Percentiles rank a stretch among this genome's conserved stretches.
phyloP scores from a whole-genome alignment of 2,888 invertebrate genomes.

The Limenitis camilla region DNA sequence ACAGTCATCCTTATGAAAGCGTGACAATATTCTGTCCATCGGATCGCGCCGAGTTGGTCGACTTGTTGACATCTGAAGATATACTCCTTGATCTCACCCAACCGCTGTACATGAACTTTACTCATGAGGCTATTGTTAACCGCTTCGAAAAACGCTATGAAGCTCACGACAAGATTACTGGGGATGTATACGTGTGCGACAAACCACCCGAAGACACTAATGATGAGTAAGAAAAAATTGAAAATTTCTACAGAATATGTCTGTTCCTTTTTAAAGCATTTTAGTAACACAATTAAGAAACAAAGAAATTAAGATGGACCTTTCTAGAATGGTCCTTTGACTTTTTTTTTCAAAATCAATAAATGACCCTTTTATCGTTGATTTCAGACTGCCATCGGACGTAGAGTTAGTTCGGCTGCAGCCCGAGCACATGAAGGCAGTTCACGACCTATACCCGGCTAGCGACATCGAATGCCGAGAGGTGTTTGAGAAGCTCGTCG shows the following conservation, averaged over 20 bases:
- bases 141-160: conserved; percentile 78
- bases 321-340: neutral
- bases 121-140: conserved; percentile 86
- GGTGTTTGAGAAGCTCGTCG: conserved; percentile 86
- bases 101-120: conserved; percentile 90
- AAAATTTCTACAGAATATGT: conserved; percentile 11
- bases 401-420: conserved; percentile 84
- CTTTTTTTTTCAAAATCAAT: neutral
- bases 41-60: conserved; percentile 81
- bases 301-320: neutral
- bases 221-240: conserved; percentile 68
- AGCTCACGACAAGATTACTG: conserved; percentile 86
- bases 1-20: conserved; percentile 86
- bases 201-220: conserved; percentile 75
- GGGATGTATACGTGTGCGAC: conserved; percentile 85
- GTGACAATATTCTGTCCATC: conserved; percentile 90
- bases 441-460: conserved; percentile 90
- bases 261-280: neutral
- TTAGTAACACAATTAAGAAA: neutral
- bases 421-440: conserved; percentile 85
- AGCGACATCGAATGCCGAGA: conserved; percentile 91
- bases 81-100: conserved; percentile 85
- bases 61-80: conserved; percentile 83
- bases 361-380: neutral
- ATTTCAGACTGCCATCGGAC: conserved; percentile 75